Base-by-base conservation (phyloP, 2,888 invertebrate genomes). In the Abscondita cerata region DNA sequence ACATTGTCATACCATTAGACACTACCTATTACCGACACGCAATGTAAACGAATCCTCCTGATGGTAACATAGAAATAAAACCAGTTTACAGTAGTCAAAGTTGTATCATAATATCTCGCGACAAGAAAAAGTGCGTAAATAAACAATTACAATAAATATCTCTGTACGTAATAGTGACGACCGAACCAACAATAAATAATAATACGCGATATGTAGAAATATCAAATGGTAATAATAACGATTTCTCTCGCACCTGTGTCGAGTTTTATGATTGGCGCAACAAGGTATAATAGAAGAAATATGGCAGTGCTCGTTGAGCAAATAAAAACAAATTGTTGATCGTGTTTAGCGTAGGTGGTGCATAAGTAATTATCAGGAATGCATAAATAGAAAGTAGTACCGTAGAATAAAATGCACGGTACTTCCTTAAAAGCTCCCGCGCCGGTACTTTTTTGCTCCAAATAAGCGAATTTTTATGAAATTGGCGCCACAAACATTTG, bases 321-420 rank as follows among this genome's bases (percentile, higher is more conserved):
- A 59, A 59, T 58, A 61, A 62, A 56, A 61, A 58, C 59, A 61
- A 64, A 64, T 62, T 55, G 62, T 64, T 67, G 68, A 63, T 50
- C 69, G 67, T 59, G 65, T 68, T 58, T 64, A 48, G 76, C 74
- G 76, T 77, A 76, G 76, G 76, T 76, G 76, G 75, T 70, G 68
- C 68, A 70, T 72, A 69, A 70, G 72, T 74, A 75, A 76, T 75
- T 75, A 76, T 72, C 72, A 73, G 74, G 75, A 75, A 75, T 76
- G 73, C 74, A 75, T 71, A 73, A 74, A 71, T 75, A 75, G 76
- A 75, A 76, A 76, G 76, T 75, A 71, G 75, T 70, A 70, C 61
- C 25, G 6, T 48, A 55, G 57, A 52, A 64, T 65, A 65, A 59
- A 65, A 62, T 55, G 44, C 53, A 48, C 51, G 50, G 40, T 52